Percentiles rank a stretch among this genome's conserved stretches.
phyloP scores from a whole-genome alignment of 2,888 invertebrate species.

The Sabatieria punctata region DNA sequence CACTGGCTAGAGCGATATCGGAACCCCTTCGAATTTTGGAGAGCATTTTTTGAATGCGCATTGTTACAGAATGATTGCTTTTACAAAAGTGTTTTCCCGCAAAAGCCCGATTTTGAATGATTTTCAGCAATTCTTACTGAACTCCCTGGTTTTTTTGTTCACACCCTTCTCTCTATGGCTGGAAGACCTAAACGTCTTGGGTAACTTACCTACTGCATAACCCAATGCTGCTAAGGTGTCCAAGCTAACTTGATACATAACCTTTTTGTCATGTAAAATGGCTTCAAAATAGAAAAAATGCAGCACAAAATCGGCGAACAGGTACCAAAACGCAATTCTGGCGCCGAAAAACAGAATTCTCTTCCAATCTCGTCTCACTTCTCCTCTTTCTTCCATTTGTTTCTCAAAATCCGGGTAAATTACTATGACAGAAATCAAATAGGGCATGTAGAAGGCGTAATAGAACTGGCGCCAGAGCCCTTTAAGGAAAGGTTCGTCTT shows the following conservation, averaged over 20 bases:
- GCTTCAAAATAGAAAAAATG: conserved; percentile 24
- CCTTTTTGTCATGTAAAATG: conserved; percentile 19
- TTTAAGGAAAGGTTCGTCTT: conserved; percentile 29
- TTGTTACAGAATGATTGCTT: too few relatives aligned
- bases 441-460: too few relatives aligned
- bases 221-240: not conserved
- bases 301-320: conserved; percentile 20
- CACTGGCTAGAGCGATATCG: too few relatives aligned
- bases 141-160: too few relatives aligned
- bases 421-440: too few relatives aligned
- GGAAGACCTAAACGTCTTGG: not conserved
- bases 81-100: too few relatives aligned
- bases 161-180: not conserved
- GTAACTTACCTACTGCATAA: not conserved
- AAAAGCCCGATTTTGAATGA: too few relatives aligned
- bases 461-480: too few relatives aligned
- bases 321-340: conserved; percentile 23
- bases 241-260: not conserved
- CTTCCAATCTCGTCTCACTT: not conserved
- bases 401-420: conserved; percentile 2
- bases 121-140: too few relatives aligned
- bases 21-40: too few relatives aligned
- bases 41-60: not conserved
- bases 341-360: conserved; percentile 9
- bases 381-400: not conserved